Conservation (phyloP, 2,888 invertebrate species). For the Nymphalis c-album region DNA sequence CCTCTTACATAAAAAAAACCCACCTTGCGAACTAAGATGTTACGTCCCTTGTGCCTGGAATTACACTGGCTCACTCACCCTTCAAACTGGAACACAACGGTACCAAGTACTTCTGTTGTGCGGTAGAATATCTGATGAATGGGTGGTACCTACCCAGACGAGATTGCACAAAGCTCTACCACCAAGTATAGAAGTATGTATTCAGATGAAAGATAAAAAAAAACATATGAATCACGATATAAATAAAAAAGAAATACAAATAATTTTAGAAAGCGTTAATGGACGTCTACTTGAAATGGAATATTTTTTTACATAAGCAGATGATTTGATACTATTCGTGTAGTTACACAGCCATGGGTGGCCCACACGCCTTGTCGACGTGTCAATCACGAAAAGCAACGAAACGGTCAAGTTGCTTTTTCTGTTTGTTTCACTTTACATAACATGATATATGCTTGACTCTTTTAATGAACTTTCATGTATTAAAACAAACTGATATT, state of each 20-base stretch:
- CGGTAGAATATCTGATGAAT: no score
- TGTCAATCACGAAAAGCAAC: slow-evolving; percentile 25
- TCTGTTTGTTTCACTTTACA: slow-evolving; percentile 28
- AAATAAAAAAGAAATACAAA: slow-evolving; percentile 21
- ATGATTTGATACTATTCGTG: slow-evolving; percentile 12
- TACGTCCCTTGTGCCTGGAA: no score
- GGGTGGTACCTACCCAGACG: no score
- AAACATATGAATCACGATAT: neutral
- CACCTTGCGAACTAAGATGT: no score
- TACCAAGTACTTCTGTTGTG: no score
- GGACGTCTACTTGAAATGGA: slow-evolving; percentile 10
- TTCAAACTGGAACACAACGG: no score
- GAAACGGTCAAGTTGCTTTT: slow-evolving; percentile 21
- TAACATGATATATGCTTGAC: slow-evolving; percentile 26
- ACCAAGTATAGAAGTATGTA: no score
- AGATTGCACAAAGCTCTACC: no score
- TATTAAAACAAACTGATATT: neutral
- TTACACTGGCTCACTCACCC: no score
- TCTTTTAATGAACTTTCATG: slow-evolving; percentile 15
- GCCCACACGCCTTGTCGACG: slow-evolving; percentile 20
- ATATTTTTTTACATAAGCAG: slow-evolving; percentile 6
- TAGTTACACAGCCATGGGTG: slow-evolving; percentile 14
- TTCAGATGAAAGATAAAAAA: no score
- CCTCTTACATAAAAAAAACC: no score
- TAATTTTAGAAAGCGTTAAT: slow-evolving; percentile 35